These are phyloP conservation scores for Garra rufa DNA, from an alignment of 2,113 vertebrate species.

Conservation along the genomic window DNA sequence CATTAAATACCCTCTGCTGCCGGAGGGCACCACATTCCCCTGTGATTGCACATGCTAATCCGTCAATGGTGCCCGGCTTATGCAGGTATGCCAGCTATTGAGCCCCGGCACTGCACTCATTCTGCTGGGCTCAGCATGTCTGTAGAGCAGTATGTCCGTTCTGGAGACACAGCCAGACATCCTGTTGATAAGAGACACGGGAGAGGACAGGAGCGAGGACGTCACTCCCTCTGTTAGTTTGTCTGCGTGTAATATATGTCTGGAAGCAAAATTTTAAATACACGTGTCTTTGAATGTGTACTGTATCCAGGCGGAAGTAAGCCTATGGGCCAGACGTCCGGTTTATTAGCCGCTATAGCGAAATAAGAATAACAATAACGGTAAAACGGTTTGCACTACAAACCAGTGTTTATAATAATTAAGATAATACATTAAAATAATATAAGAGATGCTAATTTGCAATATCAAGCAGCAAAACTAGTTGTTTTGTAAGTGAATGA, in stretches of 20 bases:
- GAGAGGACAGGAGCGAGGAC: background rate
- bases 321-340: too few species aligned
- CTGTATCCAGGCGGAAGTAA: too few species aligned
- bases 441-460: too few species aligned
- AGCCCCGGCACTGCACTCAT: slow-evolving; percentile 47
- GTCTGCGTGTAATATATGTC: background rate
- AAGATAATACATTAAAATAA: too few species aligned
- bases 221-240: background rate
- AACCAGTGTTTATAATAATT: too few species aligned
- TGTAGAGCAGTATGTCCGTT: slow-evolving; percentile 32
- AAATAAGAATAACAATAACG: too few species aligned
- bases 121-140: slow-evolving; percentile 70
- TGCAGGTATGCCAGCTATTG: slow-evolving; percentile 68
- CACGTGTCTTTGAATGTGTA: background rate
- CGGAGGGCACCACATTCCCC: slow-evolving; percentile 62
- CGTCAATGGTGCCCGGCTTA: slow-evolving; percentile 62
- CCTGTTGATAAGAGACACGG: slow-evolving; percentile 52
- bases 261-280: background rate
- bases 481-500: too few species aligned
- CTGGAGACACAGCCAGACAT: slow-evolving; percentile 26
- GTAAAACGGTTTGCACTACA: too few species aligned
- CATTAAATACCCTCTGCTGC: slow-evolving; percentile 73
- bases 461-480: too few species aligned
- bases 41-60: slow-evolving; percentile 71
- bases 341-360: too few species aligned